Conservation (phyloP, 2,888 invertebrate species). For the Parasteatoda lunata region DNA sequence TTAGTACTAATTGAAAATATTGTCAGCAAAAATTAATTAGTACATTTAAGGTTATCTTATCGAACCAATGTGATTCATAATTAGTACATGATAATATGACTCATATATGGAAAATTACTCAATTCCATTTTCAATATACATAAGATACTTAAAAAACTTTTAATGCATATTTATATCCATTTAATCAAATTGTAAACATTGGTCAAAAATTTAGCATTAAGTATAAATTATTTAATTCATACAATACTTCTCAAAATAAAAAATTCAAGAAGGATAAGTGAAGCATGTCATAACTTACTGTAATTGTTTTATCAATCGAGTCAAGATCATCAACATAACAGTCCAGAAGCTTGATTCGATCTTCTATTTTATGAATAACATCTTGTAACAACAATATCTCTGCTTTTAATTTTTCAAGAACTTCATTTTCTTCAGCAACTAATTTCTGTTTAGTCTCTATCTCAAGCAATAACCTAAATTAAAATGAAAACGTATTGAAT, state of each 20-base stretch:
- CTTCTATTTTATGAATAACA: slow-evolving; percentile 55
- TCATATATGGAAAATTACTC: too few relatives aligned
- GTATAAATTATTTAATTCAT: too few relatives aligned
- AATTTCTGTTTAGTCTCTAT: slow-evolving; percentile 56
- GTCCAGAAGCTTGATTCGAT: slow-evolving; percentile 58
- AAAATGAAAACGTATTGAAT: background rate
- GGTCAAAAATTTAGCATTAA: too few relatives aligned
- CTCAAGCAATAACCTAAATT: slow-evolving; percentile 52
- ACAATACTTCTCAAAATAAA: background rate
- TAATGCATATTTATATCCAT: too few relatives aligned
- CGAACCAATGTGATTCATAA: too few relatives aligned
- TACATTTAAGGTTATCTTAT: too few relatives aligned
- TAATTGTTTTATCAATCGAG: slow-evolving; percentile 56
- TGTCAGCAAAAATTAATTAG: too few relatives aligned
- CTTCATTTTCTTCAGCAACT: slow-evolving; percentile 65
- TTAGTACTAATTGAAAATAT: too few relatives aligned
- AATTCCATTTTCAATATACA: too few relatives aligned
- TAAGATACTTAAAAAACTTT: too few relatives aligned
- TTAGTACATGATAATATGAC: too few relatives aligned
- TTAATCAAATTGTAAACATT: too few relatives aligned
- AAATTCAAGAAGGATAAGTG: background rate
- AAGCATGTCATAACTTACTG: slow-evolving; percentile 28
- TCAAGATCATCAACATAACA: slow-evolving; percentile 66
- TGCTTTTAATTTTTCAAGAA: slow-evolving; percentile 47
- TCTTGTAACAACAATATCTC: slow-evolving; percentile 45